Evolutionary conservation across 2,888 invertebrate genomes (phyloP).

Genomic region (Drosophila robusta): DNA sequence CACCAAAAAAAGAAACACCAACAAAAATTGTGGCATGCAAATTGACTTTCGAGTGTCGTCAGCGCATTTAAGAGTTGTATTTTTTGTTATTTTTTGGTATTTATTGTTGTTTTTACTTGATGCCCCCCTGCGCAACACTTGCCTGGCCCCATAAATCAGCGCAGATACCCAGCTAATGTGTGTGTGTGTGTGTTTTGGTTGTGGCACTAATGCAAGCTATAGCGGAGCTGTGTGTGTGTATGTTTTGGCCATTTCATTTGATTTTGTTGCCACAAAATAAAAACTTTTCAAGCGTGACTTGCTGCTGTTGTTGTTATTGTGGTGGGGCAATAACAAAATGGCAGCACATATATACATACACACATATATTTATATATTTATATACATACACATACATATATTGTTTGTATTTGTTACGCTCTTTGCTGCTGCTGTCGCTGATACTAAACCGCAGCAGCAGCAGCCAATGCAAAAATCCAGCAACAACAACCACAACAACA

Average conservation of each 20-base stretch:
- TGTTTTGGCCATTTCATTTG: constrained; percentile 71
- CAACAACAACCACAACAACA: constrained; percentile 5
- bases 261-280: constrained; percentile 75
- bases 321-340: constrained; percentile 72
- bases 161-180: constrained; percentile 58
- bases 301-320: constrained; percentile 51
- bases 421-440: constrained; percentile 52
- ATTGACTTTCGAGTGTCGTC: constrained; percentile 74
- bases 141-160: constrained; percentile 70
- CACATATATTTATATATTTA: constrained; percentile 32
- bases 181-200: constrained; percentile 23
- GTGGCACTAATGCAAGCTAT: constrained; percentile 63
- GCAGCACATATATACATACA: constrained; percentile 38
- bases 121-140: constrained; percentile 14
- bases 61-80: constrained; percentile 56
- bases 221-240: constrained; percentile 26
- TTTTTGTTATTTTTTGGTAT: constrained; percentile 8
- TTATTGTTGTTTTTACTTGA: constrained; percentile 18
- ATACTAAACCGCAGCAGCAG: constrained; percentile 62
- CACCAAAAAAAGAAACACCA: constrained; percentile 37
- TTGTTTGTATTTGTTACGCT: constrained; percentile 70
- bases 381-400: constrained; percentile 40
- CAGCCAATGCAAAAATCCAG: constrained; percentile 44
- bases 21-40: constrained; percentile 67
- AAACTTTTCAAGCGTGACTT: constrained; percentile 78